phyloP scores from a whole-genome alignment of 2,797 vertebrate species.

The Podarcis lilfordi region DNA sequence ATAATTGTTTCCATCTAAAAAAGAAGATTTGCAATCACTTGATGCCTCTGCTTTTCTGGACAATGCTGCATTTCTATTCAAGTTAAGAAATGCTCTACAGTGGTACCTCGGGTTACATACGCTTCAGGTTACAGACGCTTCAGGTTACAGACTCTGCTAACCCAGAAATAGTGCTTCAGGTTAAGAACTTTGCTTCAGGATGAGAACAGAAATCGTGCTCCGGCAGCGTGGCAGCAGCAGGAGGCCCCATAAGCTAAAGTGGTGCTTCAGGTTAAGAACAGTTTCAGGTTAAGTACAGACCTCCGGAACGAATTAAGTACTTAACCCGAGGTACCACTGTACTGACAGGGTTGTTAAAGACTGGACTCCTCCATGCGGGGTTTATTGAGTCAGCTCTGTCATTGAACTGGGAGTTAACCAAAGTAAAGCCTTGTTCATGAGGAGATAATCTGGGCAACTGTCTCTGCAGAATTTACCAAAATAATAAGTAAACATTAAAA shows the following conservation, averaged over 20 bases:
- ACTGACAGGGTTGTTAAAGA: conserved; percentile 5
- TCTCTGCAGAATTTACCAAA: background rate
- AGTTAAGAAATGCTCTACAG: conserved; percentile 20
- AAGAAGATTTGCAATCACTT: conserved; percentile 24
- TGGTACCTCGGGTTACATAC: too few species aligned
- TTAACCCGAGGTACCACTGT: too few species aligned
- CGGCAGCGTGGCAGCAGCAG: too few species aligned
- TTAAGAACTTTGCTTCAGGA: too few species aligned
- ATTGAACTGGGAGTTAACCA: conserved; percentile 28
- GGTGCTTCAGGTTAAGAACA: too few species aligned
- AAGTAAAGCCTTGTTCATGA: background rate
- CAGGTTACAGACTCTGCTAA: too few species aligned
- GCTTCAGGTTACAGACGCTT: too few species aligned
- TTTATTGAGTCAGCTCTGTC: background rate
- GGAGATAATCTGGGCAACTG: background rate
- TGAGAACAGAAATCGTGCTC: too few species aligned
- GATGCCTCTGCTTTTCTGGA: conserved; percentile 12
- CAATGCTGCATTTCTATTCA: conserved; percentile 22
- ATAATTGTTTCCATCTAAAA: conserved; percentile 40
- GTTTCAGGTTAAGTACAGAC: too few species aligned
- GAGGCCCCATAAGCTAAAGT: too few species aligned
- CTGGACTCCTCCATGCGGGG: background rate
- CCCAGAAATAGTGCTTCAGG: too few species aligned
- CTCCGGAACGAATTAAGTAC: too few species aligned
- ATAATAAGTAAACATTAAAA: background rate